phyloP scores from a whole-genome alignment of 2,113 vertebrate species.

The sheep (Ovis aries) region DNA sequence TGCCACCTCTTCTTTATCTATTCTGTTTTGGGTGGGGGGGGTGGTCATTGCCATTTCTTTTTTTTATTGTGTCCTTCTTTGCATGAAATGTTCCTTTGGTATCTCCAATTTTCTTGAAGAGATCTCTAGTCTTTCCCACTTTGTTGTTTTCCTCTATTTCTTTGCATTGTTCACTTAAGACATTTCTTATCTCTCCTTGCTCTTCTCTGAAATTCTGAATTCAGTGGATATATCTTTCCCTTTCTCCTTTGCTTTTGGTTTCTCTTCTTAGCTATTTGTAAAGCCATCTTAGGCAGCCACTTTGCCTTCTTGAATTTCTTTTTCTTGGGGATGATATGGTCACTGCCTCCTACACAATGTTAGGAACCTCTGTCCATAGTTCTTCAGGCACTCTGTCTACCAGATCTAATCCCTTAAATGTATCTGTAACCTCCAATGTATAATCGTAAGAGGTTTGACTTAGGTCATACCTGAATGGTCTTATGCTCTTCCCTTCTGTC shows the following conservation, averaged over 20 bases:
- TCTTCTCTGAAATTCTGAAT: background rate
- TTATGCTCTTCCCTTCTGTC: background rate
- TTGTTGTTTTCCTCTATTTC: background rate
- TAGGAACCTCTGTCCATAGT: background rate
- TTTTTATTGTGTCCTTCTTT: background rate
- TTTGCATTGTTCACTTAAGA: background rate
- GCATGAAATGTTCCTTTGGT: background rate
- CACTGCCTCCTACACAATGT: background rate
- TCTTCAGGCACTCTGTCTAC: background rate
- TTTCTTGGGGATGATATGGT: background rate
- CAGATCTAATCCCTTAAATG: background rate
- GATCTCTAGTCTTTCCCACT: background rate
- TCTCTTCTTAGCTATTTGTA: background rate
- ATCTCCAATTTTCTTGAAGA: background rate
- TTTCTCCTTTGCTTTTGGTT: background rate
- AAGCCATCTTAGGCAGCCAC: background rate
- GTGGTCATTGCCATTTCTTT: background rate
- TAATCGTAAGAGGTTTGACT: background rate
- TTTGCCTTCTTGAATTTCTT: background rate
- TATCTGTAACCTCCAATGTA: background rate
- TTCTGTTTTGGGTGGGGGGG: background rate
- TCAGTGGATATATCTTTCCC: background rate
- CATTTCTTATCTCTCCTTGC: background rate
- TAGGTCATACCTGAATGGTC: background rate
- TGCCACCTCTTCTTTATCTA: background rate